phyloP scores from a whole-genome alignment of 1,140 invertebrate species.

The Metopolophium dirhodum region DNA sequence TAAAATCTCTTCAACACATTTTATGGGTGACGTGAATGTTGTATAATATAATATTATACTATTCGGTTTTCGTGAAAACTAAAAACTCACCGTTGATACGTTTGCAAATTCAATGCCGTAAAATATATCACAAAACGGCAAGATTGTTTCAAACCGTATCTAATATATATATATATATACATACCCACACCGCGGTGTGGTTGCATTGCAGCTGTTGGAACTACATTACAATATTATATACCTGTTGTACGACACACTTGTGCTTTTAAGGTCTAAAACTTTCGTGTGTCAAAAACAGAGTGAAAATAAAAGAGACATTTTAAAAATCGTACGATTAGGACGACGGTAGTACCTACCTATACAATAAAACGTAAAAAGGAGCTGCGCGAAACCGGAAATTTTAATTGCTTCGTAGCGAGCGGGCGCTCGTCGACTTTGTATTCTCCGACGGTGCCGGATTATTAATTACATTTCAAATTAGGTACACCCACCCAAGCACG shows the following conservation, averaged over 20 bases:
- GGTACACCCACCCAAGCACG: not conserved
- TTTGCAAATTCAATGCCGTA: not conserved
- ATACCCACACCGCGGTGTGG: not conserved
- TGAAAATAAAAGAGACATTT: not conserved
- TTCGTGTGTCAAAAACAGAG: not conserved
- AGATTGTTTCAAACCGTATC: not conserved
- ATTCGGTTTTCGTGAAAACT: not conserved
- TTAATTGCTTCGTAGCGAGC: conserved; percentile 3
- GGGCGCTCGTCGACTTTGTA: not conserved
- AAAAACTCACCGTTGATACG: not conserved
- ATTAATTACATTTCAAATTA: conserved; percentile 5
- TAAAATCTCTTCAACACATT: not conserved
- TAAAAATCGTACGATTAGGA: not conserved
- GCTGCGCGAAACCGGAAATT: not conserved
- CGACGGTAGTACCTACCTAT: too few species aligned
- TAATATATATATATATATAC: not conserved
- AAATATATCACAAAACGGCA: not conserved
- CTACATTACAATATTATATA: not conserved
- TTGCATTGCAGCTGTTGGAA: not conserved
- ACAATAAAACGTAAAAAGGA: not conserved
- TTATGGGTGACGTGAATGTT: not conserved
- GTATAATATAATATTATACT: not conserved
- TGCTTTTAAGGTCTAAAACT: not conserved
- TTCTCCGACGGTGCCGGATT: not conserved
- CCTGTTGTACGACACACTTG: not conserved